A percentile compares a stretch with the other conserved stretches of the same genome.
Evolutionary conservation across 2,113 vertebrate species (phyloP).

Genomic region (Opisthocomus hoazin): DNA sequence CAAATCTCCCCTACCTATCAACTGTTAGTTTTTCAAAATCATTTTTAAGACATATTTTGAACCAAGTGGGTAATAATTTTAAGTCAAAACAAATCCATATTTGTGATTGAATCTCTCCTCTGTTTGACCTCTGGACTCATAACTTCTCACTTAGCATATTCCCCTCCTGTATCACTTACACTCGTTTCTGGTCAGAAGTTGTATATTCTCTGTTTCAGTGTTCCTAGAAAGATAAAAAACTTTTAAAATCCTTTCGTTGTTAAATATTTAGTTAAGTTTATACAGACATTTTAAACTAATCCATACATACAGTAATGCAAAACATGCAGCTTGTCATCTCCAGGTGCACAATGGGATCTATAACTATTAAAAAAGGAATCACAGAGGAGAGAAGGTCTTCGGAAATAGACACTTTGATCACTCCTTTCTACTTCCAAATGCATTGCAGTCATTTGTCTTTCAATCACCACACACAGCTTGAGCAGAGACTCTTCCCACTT

Average conservation of each 20-base stretch:
- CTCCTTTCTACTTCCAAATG: background rate
- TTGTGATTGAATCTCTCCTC: background rate
- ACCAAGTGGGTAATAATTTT: background rate
- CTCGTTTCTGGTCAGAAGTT: background rate
- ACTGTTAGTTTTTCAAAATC: background rate
- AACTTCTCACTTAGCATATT: background rate
- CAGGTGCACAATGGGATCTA: background rate
- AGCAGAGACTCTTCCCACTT: background rate
- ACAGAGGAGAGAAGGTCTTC: background rate
- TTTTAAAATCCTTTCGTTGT: background rate
- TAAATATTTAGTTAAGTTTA: constrained; percentile 41
- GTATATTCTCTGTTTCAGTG: background rate
- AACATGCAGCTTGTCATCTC: background rate
- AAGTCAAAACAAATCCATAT: background rate
- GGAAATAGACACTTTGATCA: background rate
- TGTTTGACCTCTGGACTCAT: background rate
- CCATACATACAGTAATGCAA: background rate
- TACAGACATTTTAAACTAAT: constrained; percentile 29
- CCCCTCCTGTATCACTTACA: background rate
- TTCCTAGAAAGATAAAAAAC: background rate
- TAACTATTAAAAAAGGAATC: background rate
- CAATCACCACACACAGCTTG: background rate
- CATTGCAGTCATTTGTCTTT: constrained; percentile 1
- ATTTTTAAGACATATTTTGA: background rate
- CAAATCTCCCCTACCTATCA: background rate